Base-by-base conservation (phyloP, 2,797 vertebrate species). In the Anguilla megastoma region DNA sequence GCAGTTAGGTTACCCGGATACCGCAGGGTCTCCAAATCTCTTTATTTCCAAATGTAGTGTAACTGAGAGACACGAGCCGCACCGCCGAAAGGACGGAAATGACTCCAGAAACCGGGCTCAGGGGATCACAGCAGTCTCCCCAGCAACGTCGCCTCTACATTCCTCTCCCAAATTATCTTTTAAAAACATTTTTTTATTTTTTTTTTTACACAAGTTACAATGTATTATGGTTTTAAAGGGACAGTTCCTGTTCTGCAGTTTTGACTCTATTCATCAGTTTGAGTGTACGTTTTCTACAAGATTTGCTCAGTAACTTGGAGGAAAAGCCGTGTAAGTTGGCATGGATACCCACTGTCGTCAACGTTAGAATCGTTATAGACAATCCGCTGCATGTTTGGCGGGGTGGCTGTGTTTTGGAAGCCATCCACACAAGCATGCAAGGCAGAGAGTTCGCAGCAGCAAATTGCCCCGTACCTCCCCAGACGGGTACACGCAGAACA, bases 1-100 rank as follows among this genome's bases (percentile, higher is more conserved):
- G 30, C 30, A 16, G 52, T 9, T 18, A 30, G 21, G 36, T 16
- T n/a, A 52, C 45, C 45, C 52, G 80, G 7, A 52, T 76, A 36
- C 71, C 12, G 71, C 71, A 18, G 71, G 71, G 71, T 36, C 71
- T 36, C 12, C 30, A 85, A 54, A 84, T 86, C 87, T 89, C 33
- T 79, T 80, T 54, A 84, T 52, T 86, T 82, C 82, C 82, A 86
- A 86, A 87, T 87, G 87, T 76, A 87, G 58, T 85, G 76, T 88
- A 41, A 74, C 76, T 66, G 83, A 84, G 66, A 85, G 27, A 79
- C 84, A 79, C 79, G 54, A 85, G 84, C 74, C 45, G 21, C 52
- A 80, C 56, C 16, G 83, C 74, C 30, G 76, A 86, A 33, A 80
- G 84, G 87, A 36, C 4, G 10, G 71, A 76, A 36, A 76, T 18